phyloP scores from a whole-genome alignment of 2,113 vertebrate genomes.

The Poecilia latipinna region DNA sequence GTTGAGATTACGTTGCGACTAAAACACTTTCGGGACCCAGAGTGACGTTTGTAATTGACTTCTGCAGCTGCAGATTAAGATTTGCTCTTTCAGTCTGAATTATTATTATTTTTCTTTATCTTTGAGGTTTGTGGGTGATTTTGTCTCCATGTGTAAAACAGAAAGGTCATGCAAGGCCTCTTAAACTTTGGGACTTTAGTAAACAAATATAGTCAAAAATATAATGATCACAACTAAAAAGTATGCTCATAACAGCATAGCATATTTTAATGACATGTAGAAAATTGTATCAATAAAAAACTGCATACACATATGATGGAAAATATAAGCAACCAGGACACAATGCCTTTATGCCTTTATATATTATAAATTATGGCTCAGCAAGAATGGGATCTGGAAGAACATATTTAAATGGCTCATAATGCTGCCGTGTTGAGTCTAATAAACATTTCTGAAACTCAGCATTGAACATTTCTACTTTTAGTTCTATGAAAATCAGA shows the following conservation, averaged over 20 bases:
- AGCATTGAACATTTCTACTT: too few relatives aligned
- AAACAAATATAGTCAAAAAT: not conserved
- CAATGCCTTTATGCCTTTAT: too few relatives aligned
- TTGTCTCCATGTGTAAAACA: not conserved
- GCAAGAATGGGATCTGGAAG: too few relatives aligned
- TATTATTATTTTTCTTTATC: conserved; percentile 31
- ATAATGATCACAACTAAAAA: conserved; percentile 11
- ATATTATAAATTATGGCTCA: not conserved
- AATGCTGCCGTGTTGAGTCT: too few relatives aligned
- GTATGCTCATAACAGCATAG: conserved; percentile 24
- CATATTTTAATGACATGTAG: conserved; percentile 17
- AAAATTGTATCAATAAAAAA: not conserved
- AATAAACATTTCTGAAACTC: too few relatives aligned
- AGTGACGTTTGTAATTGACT: not conserved
- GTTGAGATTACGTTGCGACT: too few relatives aligned
- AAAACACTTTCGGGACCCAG: too few relatives aligned
- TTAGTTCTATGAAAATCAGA: too few relatives aligned
- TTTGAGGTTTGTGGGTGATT: not conserved
- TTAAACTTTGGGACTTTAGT: not conserved
- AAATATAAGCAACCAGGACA: not conserved
- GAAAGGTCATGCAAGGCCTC: not conserved
- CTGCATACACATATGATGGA: too few relatives aligned
- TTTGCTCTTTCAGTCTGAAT: conserved; percentile 26
- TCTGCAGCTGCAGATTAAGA: not conserved
- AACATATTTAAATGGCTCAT: too few relatives aligned